Evolutionary conservation across 2,797 vertebrate species (phyloP), one percentile per base, ranked within the genome.

Genomic region (Catostomus latipinnis): DNA sequence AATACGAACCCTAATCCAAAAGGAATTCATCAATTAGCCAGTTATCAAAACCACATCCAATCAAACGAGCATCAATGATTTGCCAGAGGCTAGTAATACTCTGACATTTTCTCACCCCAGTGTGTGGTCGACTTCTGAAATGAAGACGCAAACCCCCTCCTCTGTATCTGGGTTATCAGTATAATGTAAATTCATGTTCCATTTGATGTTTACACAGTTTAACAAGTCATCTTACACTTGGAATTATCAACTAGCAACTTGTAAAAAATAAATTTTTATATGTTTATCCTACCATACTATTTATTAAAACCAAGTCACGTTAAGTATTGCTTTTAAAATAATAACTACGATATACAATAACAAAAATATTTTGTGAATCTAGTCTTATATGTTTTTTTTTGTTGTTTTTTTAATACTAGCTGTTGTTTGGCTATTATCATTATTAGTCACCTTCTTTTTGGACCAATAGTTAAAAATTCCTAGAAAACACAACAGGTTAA

Each of bases 21-120:
- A 45, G 67, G 78, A 73, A 73, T 80, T 80, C 45, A 66, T 61
- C 78, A 66, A 66, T 80, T 73, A 73, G 62, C 62, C 61, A 67
- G 53, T 67, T 80, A 66, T 80, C 70, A 65, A 65, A 63, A 72
- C 69, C 50, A 63, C 49, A 72, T 63, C 18, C 69, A 80, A 73
- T 66, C 70, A 80, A 57, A 80, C 61, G 10, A 57, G 70, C 18
- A 73, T 73, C 69, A 73, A 66, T 73, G 61, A 67, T 73, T 50
- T 80, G 46, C 69, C 61, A 0, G 53, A 73, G 78, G 78, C 78
- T 65, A 46, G 54, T 58, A 34, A 65, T 74, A 22, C 50, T 56
- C 74, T 6, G 70, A 73, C 10, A 57, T 14, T 50, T 66, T 14
- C 14, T 73, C 61, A 50, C 53, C 70, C 53, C 61, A 5, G 13